Percentiles rank a stretch among this genome's conserved stretches.
phyloP scores from a whole-genome alignment of 2,888 invertebrate genomes.

The Acanthosepion lycidas region DNA sequence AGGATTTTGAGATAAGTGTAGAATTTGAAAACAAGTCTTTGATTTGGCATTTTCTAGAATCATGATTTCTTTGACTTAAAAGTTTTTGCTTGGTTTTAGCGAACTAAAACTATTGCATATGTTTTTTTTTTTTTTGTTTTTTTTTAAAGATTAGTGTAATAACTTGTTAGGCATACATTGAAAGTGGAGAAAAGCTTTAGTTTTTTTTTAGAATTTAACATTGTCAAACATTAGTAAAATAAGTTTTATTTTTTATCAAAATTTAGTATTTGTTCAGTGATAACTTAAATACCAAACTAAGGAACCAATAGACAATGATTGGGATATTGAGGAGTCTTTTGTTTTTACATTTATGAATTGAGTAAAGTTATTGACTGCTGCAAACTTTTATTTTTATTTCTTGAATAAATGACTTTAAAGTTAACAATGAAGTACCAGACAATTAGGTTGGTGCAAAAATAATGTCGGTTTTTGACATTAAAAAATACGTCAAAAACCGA shows the following conservation, averaged over 20 bases:
- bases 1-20: not conserved
- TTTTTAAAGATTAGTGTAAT: too few relatives aligned
- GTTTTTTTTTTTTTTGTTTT: not conserved
- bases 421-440: too few relatives aligned
- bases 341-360: too few relatives aligned
- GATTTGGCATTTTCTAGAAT: not conserved
- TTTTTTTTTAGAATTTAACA: not conserved
- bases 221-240: not conserved
- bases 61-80: not conserved
- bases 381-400: too few relatives aligned
- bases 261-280: not conserved
- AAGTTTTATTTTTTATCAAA: not conserved
- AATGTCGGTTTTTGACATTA: too few relatives aligned
- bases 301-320: not conserved
- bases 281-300: not conserved
- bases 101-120: not conserved
- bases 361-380: too few relatives aligned
- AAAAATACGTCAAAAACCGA: too few relatives aligned
- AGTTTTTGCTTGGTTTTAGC: not conserved
- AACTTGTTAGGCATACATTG: too few relatives aligned
- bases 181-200: not conserved
- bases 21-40: not conserved
- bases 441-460: too few relatives aligned
- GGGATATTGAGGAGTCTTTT: not conserved
- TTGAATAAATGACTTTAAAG: too few relatives aligned